Conservation (phyloP, 1,140 invertebrate genomes). For the Cardiocondyla obscurior region DNA sequence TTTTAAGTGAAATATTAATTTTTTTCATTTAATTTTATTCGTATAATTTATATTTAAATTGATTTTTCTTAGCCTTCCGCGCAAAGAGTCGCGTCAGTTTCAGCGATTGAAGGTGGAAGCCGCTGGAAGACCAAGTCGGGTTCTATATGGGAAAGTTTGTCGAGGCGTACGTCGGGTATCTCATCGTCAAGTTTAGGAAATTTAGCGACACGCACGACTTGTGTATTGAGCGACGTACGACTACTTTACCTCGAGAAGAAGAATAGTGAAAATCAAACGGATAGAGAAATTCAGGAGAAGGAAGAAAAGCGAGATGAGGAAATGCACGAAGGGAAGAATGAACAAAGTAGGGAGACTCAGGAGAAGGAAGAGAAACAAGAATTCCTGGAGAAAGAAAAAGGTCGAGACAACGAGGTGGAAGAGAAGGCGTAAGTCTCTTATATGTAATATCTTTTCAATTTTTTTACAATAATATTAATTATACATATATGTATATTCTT, state of each 20-base stretch:
- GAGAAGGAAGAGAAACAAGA: slow-evolving; percentile 19
- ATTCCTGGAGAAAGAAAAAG: background rate
- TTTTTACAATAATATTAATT: background rate
- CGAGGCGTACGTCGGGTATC: slow-evolving; percentile 13
- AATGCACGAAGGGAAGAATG: background rate
- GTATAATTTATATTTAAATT: background rate
- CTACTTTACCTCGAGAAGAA: slow-evolving; percentile 29
- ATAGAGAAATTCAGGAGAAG: slow-evolving; percentile 8
- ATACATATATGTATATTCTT: background rate
- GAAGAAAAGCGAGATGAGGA: slow-evolving; percentile 1
- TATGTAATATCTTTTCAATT: background rate
- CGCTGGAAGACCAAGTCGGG: slow-evolving; percentile 15
- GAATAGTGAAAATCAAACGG: background rate
- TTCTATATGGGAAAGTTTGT: slow-evolving; percentile 46
- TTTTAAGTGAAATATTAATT: background rate
- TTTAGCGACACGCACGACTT: slow-evolving; percentile 55
- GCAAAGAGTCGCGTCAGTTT: slow-evolving; percentile 58
- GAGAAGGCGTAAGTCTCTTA: background rate
- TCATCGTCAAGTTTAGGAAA: slow-evolving; percentile 75
- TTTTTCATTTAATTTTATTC: background rate
- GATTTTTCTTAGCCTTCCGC: slow-evolving; percentile 25
- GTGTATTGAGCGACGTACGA: slow-evolving; percentile 9
- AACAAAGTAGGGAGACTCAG: slow-evolving; percentile 2
- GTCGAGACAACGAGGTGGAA: background rate
- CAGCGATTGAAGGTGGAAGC: slow-evolving; percentile 26